Base-by-base conservation (phyloP, 2,113 vertebrate genomes). In the Cromileptes altivelis region DNA sequence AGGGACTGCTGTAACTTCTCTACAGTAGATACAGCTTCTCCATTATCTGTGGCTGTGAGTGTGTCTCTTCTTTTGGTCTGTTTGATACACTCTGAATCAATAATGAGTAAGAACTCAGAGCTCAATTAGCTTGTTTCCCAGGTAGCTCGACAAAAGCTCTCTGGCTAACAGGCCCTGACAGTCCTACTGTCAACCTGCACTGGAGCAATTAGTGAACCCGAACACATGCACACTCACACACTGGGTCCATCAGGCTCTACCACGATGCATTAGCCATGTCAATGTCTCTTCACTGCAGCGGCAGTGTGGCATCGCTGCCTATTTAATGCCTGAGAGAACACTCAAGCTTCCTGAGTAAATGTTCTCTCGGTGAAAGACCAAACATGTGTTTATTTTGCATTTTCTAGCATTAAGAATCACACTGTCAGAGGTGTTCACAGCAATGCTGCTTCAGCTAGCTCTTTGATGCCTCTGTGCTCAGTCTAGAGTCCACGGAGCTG, bases 111-210 rank as follows among this genome's bases (percentile, higher is more conserved):
- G 83, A 89, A 90, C 81, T 81, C 75, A 0, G 13, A 87, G 91
- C 92, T 93, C 92, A 93, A 92, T 94, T 92, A 93, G 82, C 82
- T 79, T 70, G 61, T 94, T 91, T 90, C 86, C 81, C 85, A 89
- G 92, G 90, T 91, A 89, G 87, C 82, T 52, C 30, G 8, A 75
- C 70, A 18, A 40, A 45, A 73, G 69, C 70, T 81, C 47, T 55
- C 62, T 1, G 9, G 71, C 91, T 92, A 91, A 91, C 85, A 58
- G 86, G 82, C 80, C 79, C 85, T 85, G 89, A 91, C 91, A 88
- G 78, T 91, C 91, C 73, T 6, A 64, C 88, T 91, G 93, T 93
- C 93, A 91, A 63, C 81, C 84, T 82, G 84, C 84, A 74, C 74
- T 8, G 70, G 62, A 85, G 91, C 94, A 93, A 94, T 94, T 94